Evolutionary conservation across 1,140 invertebrate species (phyloP).

Genomic region (Bursaphelenchus mucronatus): DNA sequence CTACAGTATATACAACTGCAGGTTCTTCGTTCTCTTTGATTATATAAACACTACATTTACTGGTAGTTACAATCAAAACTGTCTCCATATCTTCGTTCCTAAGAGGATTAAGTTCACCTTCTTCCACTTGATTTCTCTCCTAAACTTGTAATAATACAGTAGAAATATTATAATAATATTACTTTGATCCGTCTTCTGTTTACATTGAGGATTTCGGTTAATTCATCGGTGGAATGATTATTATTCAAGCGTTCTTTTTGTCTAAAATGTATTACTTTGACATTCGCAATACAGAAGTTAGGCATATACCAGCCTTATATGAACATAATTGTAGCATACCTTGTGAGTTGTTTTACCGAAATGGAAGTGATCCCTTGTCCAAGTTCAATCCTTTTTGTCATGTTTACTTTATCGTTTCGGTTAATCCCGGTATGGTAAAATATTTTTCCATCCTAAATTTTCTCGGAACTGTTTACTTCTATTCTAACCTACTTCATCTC

Average conservation of each 20-base stretch:
- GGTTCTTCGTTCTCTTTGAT: slow-evolving; percentile 27
- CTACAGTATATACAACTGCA: slow-evolving; percentile 34
- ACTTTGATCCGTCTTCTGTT: slow-evolving; percentile 1
- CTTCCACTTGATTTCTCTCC: slow-evolving; percentile 10
- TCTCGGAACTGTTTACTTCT: slow-evolving; percentile 8
- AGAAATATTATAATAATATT: not conserved
- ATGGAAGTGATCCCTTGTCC: slow-evolving; percentile 14
- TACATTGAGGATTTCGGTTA: slow-evolving; percentile 11
- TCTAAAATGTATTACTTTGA: not conserved
- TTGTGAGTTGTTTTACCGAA: slow-evolving; percentile 11
- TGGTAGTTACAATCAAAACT: slow-evolving; percentile 30
- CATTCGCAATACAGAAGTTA: slow-evolving; percentile 7
- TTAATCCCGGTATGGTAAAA: slow-evolving; percentile 19
- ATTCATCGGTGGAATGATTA: slow-evolving; percentile 7
- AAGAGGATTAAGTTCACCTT: not conserved
- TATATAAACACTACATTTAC: slow-evolving; percentile 34
- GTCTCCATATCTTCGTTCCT: slow-evolving; percentile 5
- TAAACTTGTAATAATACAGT: not conserved
- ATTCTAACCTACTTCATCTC: slow-evolving; percentile 47
- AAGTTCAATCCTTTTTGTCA: slow-evolving; percentile 13
- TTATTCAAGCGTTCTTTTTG: slow-evolving; percentile 6
- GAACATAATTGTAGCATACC: not conserved
- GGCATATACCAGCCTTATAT: too few species aligned
- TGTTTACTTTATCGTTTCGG: slow-evolving; percentile 12
- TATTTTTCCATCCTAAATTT: slow-evolving; percentile 17